Evolutionary conservation across 2,797 vertebrate species (phyloP).

Genomic region (Poeciliopsis gracilis): DNA sequence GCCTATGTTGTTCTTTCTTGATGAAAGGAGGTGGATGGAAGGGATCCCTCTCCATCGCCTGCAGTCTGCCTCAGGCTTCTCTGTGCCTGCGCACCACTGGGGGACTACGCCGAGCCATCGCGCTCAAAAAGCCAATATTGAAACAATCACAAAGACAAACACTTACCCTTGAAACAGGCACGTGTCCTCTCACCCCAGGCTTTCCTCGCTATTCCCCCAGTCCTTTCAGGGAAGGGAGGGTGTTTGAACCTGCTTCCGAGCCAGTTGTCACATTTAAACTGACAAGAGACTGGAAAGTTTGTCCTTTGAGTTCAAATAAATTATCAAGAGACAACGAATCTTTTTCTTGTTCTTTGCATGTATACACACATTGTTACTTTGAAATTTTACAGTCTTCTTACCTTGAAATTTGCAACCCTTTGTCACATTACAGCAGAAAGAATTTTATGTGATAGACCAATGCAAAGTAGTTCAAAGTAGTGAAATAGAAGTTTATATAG

Average conservation of each 20-base stretch:
- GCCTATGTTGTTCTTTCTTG: slow-evolving; percentile 77
- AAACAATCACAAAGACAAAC: slow-evolving; percentile 78
- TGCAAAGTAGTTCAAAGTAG: not conserved
- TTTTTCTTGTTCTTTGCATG: slow-evolving; percentile 1
- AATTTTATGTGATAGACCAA: not conserved
- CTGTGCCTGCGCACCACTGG: slow-evolving; percentile 55
- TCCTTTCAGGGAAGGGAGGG: slow-evolving; percentile 36
- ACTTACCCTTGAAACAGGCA: slow-evolving; percentile 75
- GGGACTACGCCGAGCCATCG: slow-evolving; percentile 67
- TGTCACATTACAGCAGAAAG: not conserved
- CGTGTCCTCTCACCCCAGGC: slow-evolving; percentile 63
- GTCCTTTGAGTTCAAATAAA: slow-evolving; percentile 38
- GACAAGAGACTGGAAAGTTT: slow-evolving; percentile 54
- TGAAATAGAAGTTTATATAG: not conserved
- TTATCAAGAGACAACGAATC: slow-evolving; percentile 9
- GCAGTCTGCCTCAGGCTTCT: slow-evolving; percentile 75
- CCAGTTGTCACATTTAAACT: slow-evolving; percentile 50
- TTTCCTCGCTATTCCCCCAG: slow-evolving; percentile 37
- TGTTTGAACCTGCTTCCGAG: slow-evolving; percentile 59
- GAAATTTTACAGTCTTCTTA: not conserved
- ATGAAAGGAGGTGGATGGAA: slow-evolving; percentile 80
- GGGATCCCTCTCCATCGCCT: slow-evolving; percentile 76
- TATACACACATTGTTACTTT: not conserved
- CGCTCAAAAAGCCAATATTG: slow-evolving; percentile 77
- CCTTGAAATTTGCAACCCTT: not conserved